Evolutionary conservation across 2,888 invertebrate species (phyloP), one percentile per base, ranked within the genome.

Genomic region (Heliconius sara): DNA sequence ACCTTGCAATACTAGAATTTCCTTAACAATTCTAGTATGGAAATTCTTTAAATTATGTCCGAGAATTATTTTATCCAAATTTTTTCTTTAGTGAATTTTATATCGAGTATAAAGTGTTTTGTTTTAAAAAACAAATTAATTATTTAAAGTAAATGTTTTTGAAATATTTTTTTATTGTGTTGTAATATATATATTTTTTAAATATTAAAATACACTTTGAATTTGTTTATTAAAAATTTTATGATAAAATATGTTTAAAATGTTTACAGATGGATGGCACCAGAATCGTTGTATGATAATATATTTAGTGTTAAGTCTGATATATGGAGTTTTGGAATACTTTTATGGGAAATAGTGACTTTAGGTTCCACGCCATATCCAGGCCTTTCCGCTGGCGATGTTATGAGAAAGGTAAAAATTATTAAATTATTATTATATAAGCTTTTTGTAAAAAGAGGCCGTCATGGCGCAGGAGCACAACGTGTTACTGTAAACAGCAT

Each of bases 321-420:
- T 90, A 98, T 99, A 70, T 99, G 99, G 99, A 98, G 99, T 86
- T 99, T 99, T 87, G 99, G 99, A 0, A 97, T 99, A 22, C 95
- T 99, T 16, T 96, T 99, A 87, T 99, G 99, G 99, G 99, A 99
- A 93, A 98, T 99, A 75, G 98, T 99, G 16, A 99, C 99, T 0
- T 96, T 99, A 25, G 99, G 99, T 27, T 98, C 99, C 43, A 99
- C 99, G 76, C 99, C 99, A 0, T 99, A 99, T 92, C 99, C 99
- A 0, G 99, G 99, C 0, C 95, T 99, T 86, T 98, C 98, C 0
- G 99, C 99, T 0, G 97, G 97, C 16, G 99, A 99, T 90, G 98
- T 98, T 79, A 98, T 98, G 97, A 96, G 96, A 89, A 97, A 97
- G 96, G 98, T 99, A 85, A 79, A 79, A 27, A 25, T 25, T 0